phyloP scores from a whole-genome alignment of 2,888 invertebrate genomes.

The Thereva nobilitata region DNA sequence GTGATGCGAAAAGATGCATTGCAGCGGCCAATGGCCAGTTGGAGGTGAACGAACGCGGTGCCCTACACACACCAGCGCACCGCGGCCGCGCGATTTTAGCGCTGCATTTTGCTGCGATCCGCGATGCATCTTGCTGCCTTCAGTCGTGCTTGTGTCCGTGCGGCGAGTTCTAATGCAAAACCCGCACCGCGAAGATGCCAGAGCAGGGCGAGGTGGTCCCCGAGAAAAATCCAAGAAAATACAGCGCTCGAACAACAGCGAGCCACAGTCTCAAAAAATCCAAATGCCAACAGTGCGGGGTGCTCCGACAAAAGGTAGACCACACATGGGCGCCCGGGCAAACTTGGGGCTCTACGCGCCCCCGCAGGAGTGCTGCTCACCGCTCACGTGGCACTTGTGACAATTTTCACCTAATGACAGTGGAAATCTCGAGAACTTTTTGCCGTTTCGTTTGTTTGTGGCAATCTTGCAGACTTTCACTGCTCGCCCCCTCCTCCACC shows the following conservation, averaged over 20 bases:
- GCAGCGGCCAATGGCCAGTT: constrained; percentile 49
- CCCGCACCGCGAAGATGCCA: background rate
- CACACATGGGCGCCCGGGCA: background rate
- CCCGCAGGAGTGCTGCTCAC: constrained; percentile 11
- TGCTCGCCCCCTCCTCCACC: background rate
- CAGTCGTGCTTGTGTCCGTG: constrained; percentile 12
- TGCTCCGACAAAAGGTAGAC: too few species aligned
- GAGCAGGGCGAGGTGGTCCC: too few species aligned
- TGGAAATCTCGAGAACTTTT: constrained; percentile 23
- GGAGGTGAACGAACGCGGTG: constrained; percentile 49
- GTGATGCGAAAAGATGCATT: constrained; percentile 44
- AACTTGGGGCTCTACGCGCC: constrained; percentile 1
- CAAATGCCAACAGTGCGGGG: too few species aligned
- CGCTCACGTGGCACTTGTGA: constrained; percentile 8
- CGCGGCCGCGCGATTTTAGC: background rate
- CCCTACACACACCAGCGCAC: constrained; percentile 45
- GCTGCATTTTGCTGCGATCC: background rate
- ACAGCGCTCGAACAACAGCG: too few species aligned
- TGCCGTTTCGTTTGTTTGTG: constrained; percentile 5
- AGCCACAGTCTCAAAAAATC: too few species aligned
- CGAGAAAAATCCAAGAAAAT: too few species aligned
- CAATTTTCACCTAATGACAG: constrained; percentile 32
- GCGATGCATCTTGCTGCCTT: background rate
- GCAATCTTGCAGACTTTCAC: constrained; percentile 19
- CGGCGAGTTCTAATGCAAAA: constrained; percentile 24